Base-by-base conservation (phyloP, 2,113 vertebrate species). In the Gymnocephalus cernua region DNA sequence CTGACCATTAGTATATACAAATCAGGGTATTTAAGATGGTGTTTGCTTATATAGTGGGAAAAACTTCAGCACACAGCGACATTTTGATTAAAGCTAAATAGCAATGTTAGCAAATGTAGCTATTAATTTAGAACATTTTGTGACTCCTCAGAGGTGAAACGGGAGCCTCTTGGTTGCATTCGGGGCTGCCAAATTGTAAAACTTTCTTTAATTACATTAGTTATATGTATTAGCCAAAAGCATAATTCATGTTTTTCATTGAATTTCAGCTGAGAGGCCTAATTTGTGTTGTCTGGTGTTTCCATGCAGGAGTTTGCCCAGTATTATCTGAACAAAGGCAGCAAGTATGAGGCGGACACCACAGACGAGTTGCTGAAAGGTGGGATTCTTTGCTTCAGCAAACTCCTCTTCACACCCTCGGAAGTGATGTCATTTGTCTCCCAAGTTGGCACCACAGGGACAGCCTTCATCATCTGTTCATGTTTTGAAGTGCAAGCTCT, bases 341-440 rank as follows among this genome's bases (percentile, higher is more conserved):
- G 47, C 72, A 86, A 45, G 21, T 95, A 95, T 0, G 95, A 97
- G 47, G 69, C 89, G 0, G 94, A 87, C 56, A 90, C 93, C 62
- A 95, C 93, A 54, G 85, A 94, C 1, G 93, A 94, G 74, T 95
- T 96, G 58, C 91, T 97, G 35, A 88, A 86, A 82, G 95, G 96
- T 96, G 59, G 75, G 87, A 15, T 23, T n/a, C n/a, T 32, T n/a
- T 8, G 1, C 62, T 72, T 32, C 32, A 53, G 2, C 41, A 18
- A 48, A 23, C 58, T 63, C 1, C 2, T 57, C 19, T 48, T 63
- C 56, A 18, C 15, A 0, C n/a, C 8, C 19, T 11, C 23, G 14
- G 32, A 75, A 25, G 75, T 4, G 16, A 21, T 38, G 53, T 21
- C 1, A 16, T 25, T 18, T 7, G 10, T 64, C 51, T 25, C 35